These are phyloP conservation scores for Callinectes sapidus DNA, from an alignment of 2,888 invertebrate genomes.

Conservation along the genomic window DNA sequence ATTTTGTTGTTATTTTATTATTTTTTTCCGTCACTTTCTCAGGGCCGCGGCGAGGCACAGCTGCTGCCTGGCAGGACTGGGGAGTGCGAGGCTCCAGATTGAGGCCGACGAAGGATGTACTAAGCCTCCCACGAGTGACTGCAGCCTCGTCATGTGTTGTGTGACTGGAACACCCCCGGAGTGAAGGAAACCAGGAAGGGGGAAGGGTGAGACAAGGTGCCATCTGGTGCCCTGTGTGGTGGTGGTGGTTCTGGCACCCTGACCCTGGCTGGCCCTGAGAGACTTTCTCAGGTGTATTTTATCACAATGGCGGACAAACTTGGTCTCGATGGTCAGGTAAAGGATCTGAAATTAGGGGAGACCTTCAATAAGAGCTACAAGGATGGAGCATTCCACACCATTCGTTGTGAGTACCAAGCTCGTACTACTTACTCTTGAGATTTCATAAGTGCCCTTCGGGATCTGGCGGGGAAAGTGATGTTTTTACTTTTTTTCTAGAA, in stretches of 20 bases:
- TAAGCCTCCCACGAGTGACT: not conserved
- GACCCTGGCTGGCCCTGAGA: slow-evolving; percentile 1
- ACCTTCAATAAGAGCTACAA: slow-evolving; percentile 64
- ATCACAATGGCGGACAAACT: slow-evolving; percentile 60
- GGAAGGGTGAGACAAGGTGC: not conserved
- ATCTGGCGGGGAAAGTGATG: too few species aligned
- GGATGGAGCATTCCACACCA: slow-evolving; percentile 67
- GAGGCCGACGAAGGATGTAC: not conserved
- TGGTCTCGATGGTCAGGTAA: slow-evolving; percentile 54
- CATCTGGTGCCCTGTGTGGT: slow-evolving; percentile 6
- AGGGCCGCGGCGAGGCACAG: not conserved
- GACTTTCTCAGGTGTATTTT: not conserved
- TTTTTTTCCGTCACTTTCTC: not conserved
- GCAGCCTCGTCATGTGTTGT: not conserved
- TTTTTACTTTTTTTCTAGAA: too few species aligned
- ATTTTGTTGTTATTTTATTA: not conserved
- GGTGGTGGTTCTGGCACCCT: not conserved
- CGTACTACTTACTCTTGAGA: not conserved
- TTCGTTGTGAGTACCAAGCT: slow-evolving; percentile 59
- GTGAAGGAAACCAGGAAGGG: not conserved
- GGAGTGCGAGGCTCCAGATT: not conserved
- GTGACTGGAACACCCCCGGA: not conserved
- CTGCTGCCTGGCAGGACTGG: not conserved
- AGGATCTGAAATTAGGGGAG: slow-evolving; percentile 62
- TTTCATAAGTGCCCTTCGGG: not conserved